Base-by-base conservation (phyloP, 2,113 vertebrate genomes). In the Gymnocephalus cernua region DNA sequence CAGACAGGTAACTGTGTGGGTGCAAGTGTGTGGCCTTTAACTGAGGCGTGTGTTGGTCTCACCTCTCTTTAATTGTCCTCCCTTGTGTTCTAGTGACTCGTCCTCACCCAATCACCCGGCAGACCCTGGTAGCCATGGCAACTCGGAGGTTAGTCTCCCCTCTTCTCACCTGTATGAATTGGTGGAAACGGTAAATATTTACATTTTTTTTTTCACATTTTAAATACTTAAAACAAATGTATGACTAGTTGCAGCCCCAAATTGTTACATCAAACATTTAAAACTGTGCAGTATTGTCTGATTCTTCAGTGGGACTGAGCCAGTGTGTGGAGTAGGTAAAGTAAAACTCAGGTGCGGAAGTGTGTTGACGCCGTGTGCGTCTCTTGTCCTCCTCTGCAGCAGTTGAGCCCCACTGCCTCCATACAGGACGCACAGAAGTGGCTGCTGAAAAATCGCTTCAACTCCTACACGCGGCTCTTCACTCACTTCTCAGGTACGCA, bases 91-190 rank as follows among this genome's bases (percentile, higher is more conserved):
- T 73, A 99, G 97, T 92, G 97, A 98, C 92, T 97, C 97, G 56
- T 99, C 97, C 65, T 98, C 97, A 82, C 97, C 98, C 86, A 98
- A 98, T 95, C 97, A 98, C 92, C 97, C 98, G 95, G 97, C 95
- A 94, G 98, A 99, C 83, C 94, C 94, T 85, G 93, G 90, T 79
- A 89, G 91, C 91, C 96, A 94, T 77, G 90, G 89, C 4, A 93
- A 91, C 87, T 92, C 88, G 74, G 98, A 99, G 93, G 97, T 99
- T 62, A 95, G 97, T 96, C 56, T 47, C 25, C 48, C 53, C 15
- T 66, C 51, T 10, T 35, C 44, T n/a, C 54, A 44, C 12, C 16
- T 41, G 15, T 56, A 10, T 9, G 15, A 80, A 32, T n/a, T 8
- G 11, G 27, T 44, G n/a, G 25, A 32, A 27, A 53, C 9, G 27